Base-by-base conservation (phyloP, 23 tunicate genomes). In the Diplosoma virens region DNA sequence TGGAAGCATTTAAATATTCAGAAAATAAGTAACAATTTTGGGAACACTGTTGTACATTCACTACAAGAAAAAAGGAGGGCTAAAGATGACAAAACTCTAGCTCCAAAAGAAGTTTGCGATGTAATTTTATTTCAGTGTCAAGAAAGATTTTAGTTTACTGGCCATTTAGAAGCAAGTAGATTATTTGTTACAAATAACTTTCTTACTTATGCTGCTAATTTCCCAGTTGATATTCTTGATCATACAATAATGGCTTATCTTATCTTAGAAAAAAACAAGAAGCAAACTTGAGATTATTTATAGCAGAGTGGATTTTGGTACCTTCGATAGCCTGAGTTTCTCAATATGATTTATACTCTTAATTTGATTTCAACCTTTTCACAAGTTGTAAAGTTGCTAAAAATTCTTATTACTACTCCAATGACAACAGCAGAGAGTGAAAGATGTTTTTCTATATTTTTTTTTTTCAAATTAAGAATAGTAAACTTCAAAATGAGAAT, bases 401-500 rank as follows among this genome's bases (percentile, higher is more conserved):
- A 74, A 74, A 74, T 53, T 20, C 21, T 74, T 6, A 34, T 74
- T 16, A 74, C 79, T 2, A 74, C 64, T 45, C 77, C 77, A 17
- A 71, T 71, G 77, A 71, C 77, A 24, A 71, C 77, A 4, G 27
- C 77, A 22, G 77, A 71, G 7, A 56, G n/a, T n/a, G n/a, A n/a
- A n/a, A n/a, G n/a, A n/a, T n/a, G n/a, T n/a, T n/a, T n/a, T n/a
- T n/a, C n/a, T n/a, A n/a, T n/a, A n/a, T n/a, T n/a, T n/a, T n/a
- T n/a, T n/a, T n/a, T n/a, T n/a, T n/a, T n/a, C n/a, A n/a, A n/a
- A n/a, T n/a, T n/a, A n/a, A n/a, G n/a, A n/a, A n/a, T n/a, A n/a
- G n/a, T n/a, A n/a, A n/a, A n/a, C n/a, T n/a, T n/a, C n/a, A n/a
- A n/a, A n/a, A n/a, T n/a, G n/a, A n/a, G n/a, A n/a, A n/a, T n/a